These are phyloP conservation scores for Xestia sexstrigata DNA, from an alignment of 2,888 invertebrate genomes.

Conservation along the genomic window DNA sequence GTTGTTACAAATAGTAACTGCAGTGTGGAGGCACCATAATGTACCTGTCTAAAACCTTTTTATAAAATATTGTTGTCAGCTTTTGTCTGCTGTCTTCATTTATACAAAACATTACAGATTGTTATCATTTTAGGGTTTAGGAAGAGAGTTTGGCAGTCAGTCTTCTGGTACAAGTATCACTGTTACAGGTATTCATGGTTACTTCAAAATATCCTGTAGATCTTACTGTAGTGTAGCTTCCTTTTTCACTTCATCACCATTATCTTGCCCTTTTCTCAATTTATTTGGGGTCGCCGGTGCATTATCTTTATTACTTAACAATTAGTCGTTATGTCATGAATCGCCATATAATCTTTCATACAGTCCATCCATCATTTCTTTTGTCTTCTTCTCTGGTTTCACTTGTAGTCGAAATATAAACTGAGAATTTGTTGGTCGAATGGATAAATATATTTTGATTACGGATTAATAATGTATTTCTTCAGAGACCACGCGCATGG, in stretches of 20 bases:
- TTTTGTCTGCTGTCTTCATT: background rate
- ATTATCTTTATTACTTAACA: background rate
- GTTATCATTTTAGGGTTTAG: background rate
- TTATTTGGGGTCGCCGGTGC: background rate
- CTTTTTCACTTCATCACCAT: background rate
- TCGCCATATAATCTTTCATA: background rate
- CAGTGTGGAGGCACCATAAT: background rate
- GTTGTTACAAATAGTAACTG: too few species aligned
- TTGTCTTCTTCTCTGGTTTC: background rate
- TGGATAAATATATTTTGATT: background rate
- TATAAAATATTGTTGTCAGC: background rate
- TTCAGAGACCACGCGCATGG: background rate
- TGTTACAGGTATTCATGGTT: background rate
- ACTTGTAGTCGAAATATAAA: background rate
- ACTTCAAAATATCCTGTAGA: background rate
- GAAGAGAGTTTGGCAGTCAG: background rate
- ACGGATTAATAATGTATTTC: background rate
- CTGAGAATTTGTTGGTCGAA: background rate
- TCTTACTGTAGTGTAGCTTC: background rate
- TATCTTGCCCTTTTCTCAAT: background rate
- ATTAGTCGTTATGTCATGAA: background rate
- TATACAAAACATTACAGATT: background rate
- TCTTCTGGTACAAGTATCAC: constrained; percentile 4
- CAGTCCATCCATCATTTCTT: background rate
- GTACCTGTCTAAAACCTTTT: background rate